Evolutionary conservation across 37 sponge, comb jelly and placozoan species (phyloP), one percentile per base, ranked within the genome.

Genomic region (Cliona cf. orientalis): DNA sequence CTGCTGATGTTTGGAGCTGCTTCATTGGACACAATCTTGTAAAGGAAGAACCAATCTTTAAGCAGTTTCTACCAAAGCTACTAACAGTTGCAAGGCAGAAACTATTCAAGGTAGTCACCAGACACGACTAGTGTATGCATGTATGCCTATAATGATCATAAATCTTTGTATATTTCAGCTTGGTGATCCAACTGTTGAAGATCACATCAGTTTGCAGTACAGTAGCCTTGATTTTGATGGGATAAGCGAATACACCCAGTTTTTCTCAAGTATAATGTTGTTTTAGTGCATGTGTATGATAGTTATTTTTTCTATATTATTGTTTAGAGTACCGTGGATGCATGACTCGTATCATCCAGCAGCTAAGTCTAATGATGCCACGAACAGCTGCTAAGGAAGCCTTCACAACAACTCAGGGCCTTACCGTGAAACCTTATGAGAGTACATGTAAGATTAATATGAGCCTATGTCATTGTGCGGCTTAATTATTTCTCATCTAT

Each of bases 1-100:
- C 74, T 31, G 32, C 55, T 31, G 76, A 75, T 12, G 76, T 84
- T 29, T 84, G 84, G 84, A 49, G 12, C 21, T 3, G 33, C 21
- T 84, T 84, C 44, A 49, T 58, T 34, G 42, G 28, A 69, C 86
- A 86, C 72, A 69, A 71, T 32, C 36, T 62, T 73, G 60, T 86
- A 49, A 78, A 71, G 37, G 72, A 76, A 21, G 36, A 69, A 26
- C 46, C 43, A 23, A 26, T 40, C 28, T 86, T 86, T 22, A 61
- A 64, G 73, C 37, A 41, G 23, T 53, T 78, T 41, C 66, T 86
- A 11, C 79, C 86, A 19, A 41, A 86, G 0, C 32, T 86, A 1
- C 72, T 82, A 21, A 61, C 64, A 60, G 74, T 73, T 1, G 43
- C 34, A 49, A 43, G 74, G 0, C 36, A 73, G 72, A 60, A 62